Percentiles rank a stretch among this genome's conserved stretches.
Evolutionary conservation across 2,797 vertebrate genomes (phyloP).

Genomic region (Furcifer pardalis): DNA sequence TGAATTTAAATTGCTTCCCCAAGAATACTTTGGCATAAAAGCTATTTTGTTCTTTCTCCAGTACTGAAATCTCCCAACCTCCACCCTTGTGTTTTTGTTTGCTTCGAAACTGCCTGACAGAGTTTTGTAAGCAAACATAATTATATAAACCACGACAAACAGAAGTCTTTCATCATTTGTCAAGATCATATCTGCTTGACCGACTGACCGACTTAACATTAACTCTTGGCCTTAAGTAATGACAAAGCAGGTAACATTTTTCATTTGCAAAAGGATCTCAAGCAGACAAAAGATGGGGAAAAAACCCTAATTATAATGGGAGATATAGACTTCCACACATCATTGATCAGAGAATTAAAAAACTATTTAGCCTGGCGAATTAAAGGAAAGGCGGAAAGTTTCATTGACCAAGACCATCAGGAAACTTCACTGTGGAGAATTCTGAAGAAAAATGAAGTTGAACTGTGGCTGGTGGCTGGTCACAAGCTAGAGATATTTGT

Average conservation of each 20-base stretch:
- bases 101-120: background rate
- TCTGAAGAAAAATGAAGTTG: background rate
- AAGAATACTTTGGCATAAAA: background rate
- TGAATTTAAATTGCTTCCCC: conserved; percentile 25
- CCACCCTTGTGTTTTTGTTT: background rate
- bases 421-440: background rate
- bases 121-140: no score
- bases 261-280: no score
- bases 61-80: no score
- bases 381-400: background rate
- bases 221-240: no score
- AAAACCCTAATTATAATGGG: background rate
- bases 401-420: background rate
- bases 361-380: background rate
- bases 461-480: background rate
- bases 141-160: no score
- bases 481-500: background rate
- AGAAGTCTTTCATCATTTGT: no score
- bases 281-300: background rate
- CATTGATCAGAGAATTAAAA: background rate
- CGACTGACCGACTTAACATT: no score
- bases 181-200: no score
- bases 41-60: background rate
- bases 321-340: background rate
- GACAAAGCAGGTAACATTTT: no score